phyloP scores from a whole-genome alignment of 2,888 invertebrate species.

The Erynnis tages region DNA sequence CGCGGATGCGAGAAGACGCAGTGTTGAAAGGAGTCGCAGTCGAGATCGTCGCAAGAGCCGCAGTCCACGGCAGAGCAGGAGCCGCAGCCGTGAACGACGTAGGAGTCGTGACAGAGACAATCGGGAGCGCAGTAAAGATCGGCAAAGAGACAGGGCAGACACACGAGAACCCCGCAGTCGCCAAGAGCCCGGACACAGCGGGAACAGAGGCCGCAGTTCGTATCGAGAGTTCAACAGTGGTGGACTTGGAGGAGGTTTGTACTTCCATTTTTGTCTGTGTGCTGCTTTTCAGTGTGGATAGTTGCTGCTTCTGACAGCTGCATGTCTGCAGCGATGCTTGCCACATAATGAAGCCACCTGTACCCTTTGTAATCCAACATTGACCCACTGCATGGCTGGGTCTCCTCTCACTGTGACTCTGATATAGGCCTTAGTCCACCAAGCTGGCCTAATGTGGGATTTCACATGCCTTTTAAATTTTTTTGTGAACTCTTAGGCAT shows the following conservation, averaged over 20 bases:
- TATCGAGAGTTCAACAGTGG: constrained; percentile 49
- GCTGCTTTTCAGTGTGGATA: no score
- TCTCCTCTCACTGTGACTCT: no score
- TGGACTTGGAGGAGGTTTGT: constrained; percentile 58
- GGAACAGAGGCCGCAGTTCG: constrained; percentile 44
- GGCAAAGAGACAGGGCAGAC: constrained; percentile 3
- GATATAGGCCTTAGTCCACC: no score
- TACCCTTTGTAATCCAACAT: no score
- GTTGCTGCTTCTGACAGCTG: background rate
- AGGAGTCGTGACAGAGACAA: constrained; percentile 4
- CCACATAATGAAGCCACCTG: no score
- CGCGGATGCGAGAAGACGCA: constrained; percentile 22
- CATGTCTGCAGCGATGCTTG: no score
- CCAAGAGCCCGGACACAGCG: constrained; percentile 29
- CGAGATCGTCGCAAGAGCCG: constrained; percentile 30
- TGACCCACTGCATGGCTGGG: no score
- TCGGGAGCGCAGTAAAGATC: constrained; percentile 1
- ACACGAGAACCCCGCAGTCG: constrained; percentile 1
- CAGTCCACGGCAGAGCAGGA: constrained; percentile 25
- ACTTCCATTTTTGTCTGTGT: no score
- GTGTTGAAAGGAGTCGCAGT: constrained; percentile 27
- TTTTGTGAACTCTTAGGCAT: no score
- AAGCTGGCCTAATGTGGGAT: no score
- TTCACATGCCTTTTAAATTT: no score
- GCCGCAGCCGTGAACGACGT: constrained; percentile 24